Percentiles rank a stretch among this genome's conserved stretches.
Conservation (phyloP, 2,888 invertebrate species). For the Drosophila acutilabella region DNA sequence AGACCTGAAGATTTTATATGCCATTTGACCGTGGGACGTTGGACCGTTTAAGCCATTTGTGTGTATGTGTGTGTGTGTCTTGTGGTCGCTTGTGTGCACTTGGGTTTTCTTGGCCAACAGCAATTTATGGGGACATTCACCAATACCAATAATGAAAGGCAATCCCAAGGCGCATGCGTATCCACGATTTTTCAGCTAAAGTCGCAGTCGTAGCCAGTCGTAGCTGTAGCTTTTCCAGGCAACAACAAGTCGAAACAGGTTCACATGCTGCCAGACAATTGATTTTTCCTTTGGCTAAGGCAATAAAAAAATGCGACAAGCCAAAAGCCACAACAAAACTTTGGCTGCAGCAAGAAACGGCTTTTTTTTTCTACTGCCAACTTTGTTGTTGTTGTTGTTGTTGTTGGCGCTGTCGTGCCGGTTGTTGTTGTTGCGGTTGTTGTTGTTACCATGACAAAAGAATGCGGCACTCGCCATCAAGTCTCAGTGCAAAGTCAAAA, state of each 20-base stretch:
- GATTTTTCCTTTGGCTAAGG: conserved; percentile 66
- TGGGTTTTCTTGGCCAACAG: conserved; percentile 9
- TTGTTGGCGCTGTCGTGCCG: conserved; percentile 56
- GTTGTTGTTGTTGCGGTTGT: conserved; percentile 50
- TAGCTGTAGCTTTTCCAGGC: conserved; percentile 50
- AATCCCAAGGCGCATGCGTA: conserved; percentile 58
- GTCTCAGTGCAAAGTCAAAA: conserved; percentile 77
- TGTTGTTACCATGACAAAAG: conserved; percentile 80
- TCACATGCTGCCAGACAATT: conserved; percentile 68
- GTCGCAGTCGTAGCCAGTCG: conserved; percentile 34
- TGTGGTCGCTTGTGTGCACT: not conserved
- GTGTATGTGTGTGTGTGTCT: not conserved
- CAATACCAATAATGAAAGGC: conserved; percentile 55
- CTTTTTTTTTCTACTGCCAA: conserved; percentile 60
- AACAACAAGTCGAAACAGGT: conserved; percentile 54
- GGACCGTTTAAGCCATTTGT: conserved; percentile 1
- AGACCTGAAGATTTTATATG: conserved; percentile 43
- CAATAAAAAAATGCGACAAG: conserved; percentile 12
- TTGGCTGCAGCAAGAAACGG: conserved; percentile 70
- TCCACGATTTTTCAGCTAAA: conserved; percentile 26
- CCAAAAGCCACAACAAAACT: conserved; percentile 56
- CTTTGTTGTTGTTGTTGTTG: conserved; percentile 56
- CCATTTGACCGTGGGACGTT: conserved; percentile 31
- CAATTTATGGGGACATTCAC: conserved; percentile 60
- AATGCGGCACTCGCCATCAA: conserved; percentile 80